Conservation (phyloP, 1,140 invertebrate genomes). For the Pachyrhynchus sulphureomaculatus region DNA sequence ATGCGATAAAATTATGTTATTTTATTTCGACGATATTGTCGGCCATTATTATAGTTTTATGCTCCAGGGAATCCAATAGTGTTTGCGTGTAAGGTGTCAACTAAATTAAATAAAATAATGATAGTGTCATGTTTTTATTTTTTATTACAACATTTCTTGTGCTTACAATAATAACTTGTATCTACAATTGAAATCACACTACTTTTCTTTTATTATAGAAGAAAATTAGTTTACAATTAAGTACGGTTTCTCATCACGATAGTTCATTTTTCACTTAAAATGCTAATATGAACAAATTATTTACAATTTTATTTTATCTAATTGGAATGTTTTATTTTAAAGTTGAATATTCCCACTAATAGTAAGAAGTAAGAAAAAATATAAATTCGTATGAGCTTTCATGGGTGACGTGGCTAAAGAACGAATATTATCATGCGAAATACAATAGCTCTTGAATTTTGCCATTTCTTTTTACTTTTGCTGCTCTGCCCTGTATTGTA, state of each 20-base stretch:
- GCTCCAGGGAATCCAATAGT: conserved; percentile 4
- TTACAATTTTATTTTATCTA: not conserved
- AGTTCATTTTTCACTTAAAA: conserved; percentile 5
- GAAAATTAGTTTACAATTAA: conserved; percentile 30
- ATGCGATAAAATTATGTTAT: no score
- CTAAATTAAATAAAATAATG: conserved; percentile 25
- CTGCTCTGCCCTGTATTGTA: no score
- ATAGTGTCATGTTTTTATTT: conserved; percentile 47
- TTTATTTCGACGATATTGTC: no score
- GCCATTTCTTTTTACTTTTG: no score
- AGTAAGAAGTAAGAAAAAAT: no score
- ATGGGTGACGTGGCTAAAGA: no score
- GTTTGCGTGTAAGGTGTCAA: conserved; percentile 13
- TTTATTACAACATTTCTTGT: conserved; percentile 44
- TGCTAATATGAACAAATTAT: not conserved
- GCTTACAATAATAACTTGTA: conserved; percentile 49
- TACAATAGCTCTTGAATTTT: no score
- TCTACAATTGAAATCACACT: conserved; percentile 50
- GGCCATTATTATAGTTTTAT: conserved; percentile 11
- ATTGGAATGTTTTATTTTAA: not conserved
- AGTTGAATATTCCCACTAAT: no score
- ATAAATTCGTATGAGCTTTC: no score
- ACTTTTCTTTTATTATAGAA: conserved; percentile 37
- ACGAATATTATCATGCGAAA: no score
- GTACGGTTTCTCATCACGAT: conserved; percentile 21